Base-by-base conservation (phyloP, 2,797 vertebrate species). In the Rhodeus uyekii region DNA sequence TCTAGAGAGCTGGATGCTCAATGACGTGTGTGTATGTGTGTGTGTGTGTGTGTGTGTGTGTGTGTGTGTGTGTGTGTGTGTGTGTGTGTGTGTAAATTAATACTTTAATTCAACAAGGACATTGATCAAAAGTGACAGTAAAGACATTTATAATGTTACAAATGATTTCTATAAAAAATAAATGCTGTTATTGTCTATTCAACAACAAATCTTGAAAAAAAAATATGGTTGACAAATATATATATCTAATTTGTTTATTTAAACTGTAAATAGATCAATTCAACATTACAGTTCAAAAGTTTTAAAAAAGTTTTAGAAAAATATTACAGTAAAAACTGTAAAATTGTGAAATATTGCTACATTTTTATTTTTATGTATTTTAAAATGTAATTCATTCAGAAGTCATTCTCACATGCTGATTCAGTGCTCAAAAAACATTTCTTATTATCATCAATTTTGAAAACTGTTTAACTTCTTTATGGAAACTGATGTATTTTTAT, bases 1-100 rank as follows among this genome's bases (percentile, higher is more conserved):
- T 50, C 48, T 50, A 50, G 48, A 22, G 16, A 8, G 48, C 19
- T 44, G 3, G 13, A 44, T 14, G 42, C 42, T 14, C 13, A 4
- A 44, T 14, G 13, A 13, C 42, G 14, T 3, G 13, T 44, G 1
- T 46, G 18, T 18, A 46, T 46, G 2, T 50, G 8, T 50, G 3
- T 8, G 10, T n/a, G 3, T n/a, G 3, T 8, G 10, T n/a, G 3
- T n/a, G 3, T 8, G 10, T n/a, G 3, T n/a, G n/a, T n/a, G 14
- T 3, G 13, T 44, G 1, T 46, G 18, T 18, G 18, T 46, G 2
- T 50, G 8, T 50, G 14, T 3, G 13, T 44, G 1, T 46, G 18
- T 18, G 18, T 46, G 2, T 50, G 8, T 50, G 3, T 8, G 10
- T n/a, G 3, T n/a, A 53, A 4, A 53, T n/a, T 0, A 3, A n/a